A percentile compares a stretch with the other conserved stretches of the same genome.
Conservation (phyloP, 2,113 vertebrate genomes). For the Barbus barbus region DNA sequence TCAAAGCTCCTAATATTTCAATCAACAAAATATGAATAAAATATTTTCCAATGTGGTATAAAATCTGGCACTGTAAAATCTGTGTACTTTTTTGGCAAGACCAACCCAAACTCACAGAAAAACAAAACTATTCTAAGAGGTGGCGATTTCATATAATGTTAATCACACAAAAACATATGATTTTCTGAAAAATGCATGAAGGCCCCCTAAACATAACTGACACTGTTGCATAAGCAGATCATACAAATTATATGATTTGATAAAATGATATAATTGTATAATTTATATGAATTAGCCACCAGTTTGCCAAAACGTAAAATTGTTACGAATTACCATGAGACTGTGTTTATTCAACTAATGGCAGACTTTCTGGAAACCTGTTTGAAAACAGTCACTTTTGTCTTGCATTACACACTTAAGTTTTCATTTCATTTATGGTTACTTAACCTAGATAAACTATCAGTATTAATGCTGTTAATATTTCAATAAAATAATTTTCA, state of each 20-base stretch:
- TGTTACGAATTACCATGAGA: neutral
- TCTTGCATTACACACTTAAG: neutral
- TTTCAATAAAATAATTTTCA: neutral
- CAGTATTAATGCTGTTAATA: neutral
- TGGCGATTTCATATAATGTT: too few species aligned
- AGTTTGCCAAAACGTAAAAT: neutral
- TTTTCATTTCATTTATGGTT: neutral
- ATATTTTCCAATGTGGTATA: neutral
- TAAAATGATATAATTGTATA: too few species aligned
- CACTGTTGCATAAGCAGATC: neutral
- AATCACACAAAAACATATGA: too few species aligned
- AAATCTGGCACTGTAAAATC: too few species aligned
- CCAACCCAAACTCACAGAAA: too few species aligned
- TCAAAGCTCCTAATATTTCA: neutral
- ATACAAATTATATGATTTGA: neutral
- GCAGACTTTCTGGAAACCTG: neutral
- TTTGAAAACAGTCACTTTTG: neutral
- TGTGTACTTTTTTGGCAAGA: too few species aligned
- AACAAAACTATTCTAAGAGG: too few species aligned
- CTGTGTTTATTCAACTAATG: neutral
- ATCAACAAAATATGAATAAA: neutral
- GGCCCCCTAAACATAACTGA: neutral
- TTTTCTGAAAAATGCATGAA: too few species aligned
- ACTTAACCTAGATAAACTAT: neutral
- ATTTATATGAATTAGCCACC: neutral